These are phyloP conservation scores for Chrosomus eos DNA, from an alignment of 2,797 vertebrate genomes.

Conservation along the genomic window DNA sequence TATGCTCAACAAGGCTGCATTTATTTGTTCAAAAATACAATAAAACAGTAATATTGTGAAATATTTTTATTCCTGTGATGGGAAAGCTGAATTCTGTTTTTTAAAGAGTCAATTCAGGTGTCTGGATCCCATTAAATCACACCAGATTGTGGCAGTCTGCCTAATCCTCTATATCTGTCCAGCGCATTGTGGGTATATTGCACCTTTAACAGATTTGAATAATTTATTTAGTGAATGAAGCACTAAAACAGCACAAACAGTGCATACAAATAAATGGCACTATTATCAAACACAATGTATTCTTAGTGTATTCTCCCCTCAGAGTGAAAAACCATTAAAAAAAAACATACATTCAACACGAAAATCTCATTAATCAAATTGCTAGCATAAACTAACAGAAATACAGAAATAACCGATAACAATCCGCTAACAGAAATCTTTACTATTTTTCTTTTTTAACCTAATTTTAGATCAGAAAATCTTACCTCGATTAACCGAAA, in stretches of 20 bases:
- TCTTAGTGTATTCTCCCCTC: background rate
- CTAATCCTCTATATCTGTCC: background rate
- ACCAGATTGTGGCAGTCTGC: background rate
- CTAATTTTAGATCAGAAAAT: background rate
- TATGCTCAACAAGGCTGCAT: background rate
- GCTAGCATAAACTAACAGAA: too few species aligned
- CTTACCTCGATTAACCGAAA: background rate
- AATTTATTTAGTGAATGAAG: background rate
- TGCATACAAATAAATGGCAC: background rate
- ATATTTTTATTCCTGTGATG: background rate
- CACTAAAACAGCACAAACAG: background rate
- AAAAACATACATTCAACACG: background rate
- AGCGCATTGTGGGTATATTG: background rate
- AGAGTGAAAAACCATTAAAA: background rate
- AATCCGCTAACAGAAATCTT: background rate
- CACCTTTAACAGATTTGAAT: background rate
- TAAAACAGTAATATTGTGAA: background rate
- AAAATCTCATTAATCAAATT: background rate
- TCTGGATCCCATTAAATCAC: background rate
- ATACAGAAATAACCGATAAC: too few species aligned
- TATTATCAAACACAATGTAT: background rate
- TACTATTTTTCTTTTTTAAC: background rate
- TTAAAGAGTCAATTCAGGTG: background rate
- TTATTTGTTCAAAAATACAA: background rate
- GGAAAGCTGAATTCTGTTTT: background rate